Base-by-base conservation (phyloP, 1,140 invertebrate genomes). In the Phymastichus coffea region DNA sequence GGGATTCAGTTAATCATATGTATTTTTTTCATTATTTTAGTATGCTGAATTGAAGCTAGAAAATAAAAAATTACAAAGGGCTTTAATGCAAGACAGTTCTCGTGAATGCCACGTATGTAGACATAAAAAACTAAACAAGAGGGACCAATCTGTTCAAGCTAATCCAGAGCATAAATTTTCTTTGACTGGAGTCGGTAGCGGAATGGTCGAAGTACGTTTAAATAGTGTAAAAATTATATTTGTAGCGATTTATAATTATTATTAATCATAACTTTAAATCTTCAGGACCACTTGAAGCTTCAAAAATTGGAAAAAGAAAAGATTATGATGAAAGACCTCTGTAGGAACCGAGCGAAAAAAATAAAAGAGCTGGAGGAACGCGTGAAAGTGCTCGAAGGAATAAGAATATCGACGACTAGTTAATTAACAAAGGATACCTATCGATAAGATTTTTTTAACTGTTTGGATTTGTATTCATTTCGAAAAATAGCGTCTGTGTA, bases 21-120 rank as follows among this genome's bases (percentile, higher is more conserved):
- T 35, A 35, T 41, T 48, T 8, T 10, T 57, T 49, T 51, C 8
- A 26, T 46, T 63, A 37, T 65, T 43, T 44, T 35, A 75, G 67
- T 71, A 69, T 46, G n/a, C 44, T 3, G 64, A 72, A 48, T 48
- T 69, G 6, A 64, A 61, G 60, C 37, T 44, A 6, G 67, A 69
- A 38, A 38, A 66, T 20, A 43, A 52, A 28, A 67, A 62, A 33
- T 49, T 73, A 15, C 59, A 68, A 30, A 26, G 49, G 44, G 51
- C 53, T 17, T 48, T 73, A 26, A 28, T 43, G 12, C 54, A 67
- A 17, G 60, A 53, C 1, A 63, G 64, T 40, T 37, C 48, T 2
- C 52, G 47, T 23, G 70, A 73, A 28, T 79, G 76, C 28, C 63
- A 73, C 3, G 55, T 54, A 12, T 79, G 77, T 20, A 72, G 62